These are phyloP conservation scores for Campopleginae sp. DNA, from an alignment of 2,888 invertebrate species.

Conservation along the genomic window DNA sequence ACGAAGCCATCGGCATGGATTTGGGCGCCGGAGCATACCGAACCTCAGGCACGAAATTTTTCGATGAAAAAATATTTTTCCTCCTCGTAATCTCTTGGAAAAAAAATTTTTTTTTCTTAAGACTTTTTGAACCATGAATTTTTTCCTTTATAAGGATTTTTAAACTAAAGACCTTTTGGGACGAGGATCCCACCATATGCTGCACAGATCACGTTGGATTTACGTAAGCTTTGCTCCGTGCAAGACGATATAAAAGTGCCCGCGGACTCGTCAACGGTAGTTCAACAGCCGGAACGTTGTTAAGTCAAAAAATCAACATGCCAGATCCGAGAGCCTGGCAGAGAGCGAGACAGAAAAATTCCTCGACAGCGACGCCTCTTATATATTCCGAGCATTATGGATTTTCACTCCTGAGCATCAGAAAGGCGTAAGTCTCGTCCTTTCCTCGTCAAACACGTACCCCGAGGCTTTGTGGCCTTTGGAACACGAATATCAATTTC, in stretches of 20 bases:
- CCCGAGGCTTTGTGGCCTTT: neutral
- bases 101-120: slow-evolving; percentile 34
- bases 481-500: neutral
- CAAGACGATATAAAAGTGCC: slow-evolving; percentile 33
- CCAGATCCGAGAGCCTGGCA: slow-evolving; percentile 43
- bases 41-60: slow-evolving; percentile 12
- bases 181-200: neutral
- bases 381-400: neutral
- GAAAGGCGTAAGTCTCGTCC: neutral
- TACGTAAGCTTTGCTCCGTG: slow-evolving; percentile 59
- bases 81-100: slow-evolving; percentile 30
- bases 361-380: neutral
- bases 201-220: slow-evolving; percentile 27
- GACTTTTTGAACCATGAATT: slow-evolving; percentile 64
- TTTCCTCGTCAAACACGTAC: neutral
- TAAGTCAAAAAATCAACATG: slow-evolving; percentile 81
- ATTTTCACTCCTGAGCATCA: neutral
- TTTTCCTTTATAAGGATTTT: slow-evolving; percentile 31
- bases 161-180: neutral
- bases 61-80: slow-evolving; percentile 19
- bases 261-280: slow-evolving; percentile 71
- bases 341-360: neutral
- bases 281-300: slow-evolving; percentile 69
- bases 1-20: slow-evolving; percentile 2
- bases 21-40: neutral